These are phyloP conservation scores for Scaptomyza caliginosa DNA, from an alignment of 2,888 invertebrate genomes.

Conservation along the genomic window DNA sequence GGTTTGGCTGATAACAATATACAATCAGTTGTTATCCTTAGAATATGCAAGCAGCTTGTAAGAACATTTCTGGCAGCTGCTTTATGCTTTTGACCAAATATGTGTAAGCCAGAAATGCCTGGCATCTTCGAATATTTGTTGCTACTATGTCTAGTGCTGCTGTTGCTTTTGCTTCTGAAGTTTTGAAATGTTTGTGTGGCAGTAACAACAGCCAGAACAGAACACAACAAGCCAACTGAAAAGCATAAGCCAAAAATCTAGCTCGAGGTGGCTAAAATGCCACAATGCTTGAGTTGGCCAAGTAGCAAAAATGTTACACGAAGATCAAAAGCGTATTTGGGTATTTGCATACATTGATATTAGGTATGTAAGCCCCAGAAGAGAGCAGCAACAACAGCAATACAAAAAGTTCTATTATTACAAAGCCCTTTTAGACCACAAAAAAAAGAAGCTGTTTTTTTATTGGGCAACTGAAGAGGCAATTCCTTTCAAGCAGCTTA, in stretches of 20 bases:
- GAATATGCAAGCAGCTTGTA: neutral
- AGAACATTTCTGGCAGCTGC: neutral
- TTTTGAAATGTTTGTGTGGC: neutral
- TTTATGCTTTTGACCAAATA: neutral
- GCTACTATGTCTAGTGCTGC: neutral
- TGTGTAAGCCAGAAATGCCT: neutral
- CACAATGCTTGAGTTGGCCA: neutral
- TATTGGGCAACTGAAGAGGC: constrained; percentile 25
- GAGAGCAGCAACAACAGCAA: constrained; percentile 11
- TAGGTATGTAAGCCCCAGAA: constrained; percentile 17
- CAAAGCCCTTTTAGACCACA: constrained; percentile 33
- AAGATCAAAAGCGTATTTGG: constrained; percentile 49
- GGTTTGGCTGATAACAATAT: too few relatives aligned
- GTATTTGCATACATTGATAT: constrained; percentile 53
- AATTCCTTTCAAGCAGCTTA: constrained; percentile 29
- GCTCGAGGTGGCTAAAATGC: constrained; percentile 1
- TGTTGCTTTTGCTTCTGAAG: neutral
- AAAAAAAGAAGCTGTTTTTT: constrained; percentile 43
- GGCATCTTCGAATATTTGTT: neutral
- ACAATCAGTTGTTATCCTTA: neutral
- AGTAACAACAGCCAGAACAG: neutral
- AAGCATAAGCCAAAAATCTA: constrained; percentile 1
- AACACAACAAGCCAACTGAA: neutral
- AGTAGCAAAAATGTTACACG: neutral
- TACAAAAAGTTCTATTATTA: constrained; percentile 13